These are phyloP conservation scores for Poeciliopsis retropinna DNA, from an alignment of 2,113 vertebrate species.

Conservation along the genomic window DNA sequence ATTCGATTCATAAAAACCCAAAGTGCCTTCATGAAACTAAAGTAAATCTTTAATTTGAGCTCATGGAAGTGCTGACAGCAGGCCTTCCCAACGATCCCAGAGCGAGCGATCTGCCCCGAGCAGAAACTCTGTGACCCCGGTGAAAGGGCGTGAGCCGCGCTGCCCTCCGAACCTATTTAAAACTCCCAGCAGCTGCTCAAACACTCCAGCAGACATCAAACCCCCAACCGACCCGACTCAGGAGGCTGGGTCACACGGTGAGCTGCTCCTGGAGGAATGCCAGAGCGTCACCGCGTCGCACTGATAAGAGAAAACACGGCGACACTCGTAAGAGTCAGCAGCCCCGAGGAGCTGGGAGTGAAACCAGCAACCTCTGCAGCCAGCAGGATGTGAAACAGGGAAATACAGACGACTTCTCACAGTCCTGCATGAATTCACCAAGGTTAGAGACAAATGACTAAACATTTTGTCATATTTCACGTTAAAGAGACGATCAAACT, in stretches of 20 bases:
- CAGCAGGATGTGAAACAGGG: not conserved
- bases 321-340: constrained; percentile 51
- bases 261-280: constrained; percentile 38
- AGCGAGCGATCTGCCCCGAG: not conserved
- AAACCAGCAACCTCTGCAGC: too few species aligned
- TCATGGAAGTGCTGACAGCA: not conserved
- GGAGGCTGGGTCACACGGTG: constrained; percentile 4
- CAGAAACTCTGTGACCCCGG: constrained; percentile 16
- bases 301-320: constrained; percentile 60
- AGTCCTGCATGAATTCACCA: not conserved
- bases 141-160: constrained; percentile 1
- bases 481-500: too few species aligned
- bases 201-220: constrained; percentile 41
- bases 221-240: not conserved
- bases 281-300: constrained; percentile 21
- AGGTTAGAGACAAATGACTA: not conserved
- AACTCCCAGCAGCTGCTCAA: constrained; percentile 52
- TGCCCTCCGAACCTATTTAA: constrained; percentile 37
- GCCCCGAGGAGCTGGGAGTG: not conserved
- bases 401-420: not conserved
- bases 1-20: too few species aligned
- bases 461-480: too few species aligned
- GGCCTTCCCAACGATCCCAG: not conserved
- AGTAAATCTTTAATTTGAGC: not conserved
- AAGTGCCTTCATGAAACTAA: not conserved